A percentile compares a stretch with the other conserved stretches of the same genome.
Conservation (phyloP, 2,888 invertebrate genomes). For the Xanthia icteritia region DNA sequence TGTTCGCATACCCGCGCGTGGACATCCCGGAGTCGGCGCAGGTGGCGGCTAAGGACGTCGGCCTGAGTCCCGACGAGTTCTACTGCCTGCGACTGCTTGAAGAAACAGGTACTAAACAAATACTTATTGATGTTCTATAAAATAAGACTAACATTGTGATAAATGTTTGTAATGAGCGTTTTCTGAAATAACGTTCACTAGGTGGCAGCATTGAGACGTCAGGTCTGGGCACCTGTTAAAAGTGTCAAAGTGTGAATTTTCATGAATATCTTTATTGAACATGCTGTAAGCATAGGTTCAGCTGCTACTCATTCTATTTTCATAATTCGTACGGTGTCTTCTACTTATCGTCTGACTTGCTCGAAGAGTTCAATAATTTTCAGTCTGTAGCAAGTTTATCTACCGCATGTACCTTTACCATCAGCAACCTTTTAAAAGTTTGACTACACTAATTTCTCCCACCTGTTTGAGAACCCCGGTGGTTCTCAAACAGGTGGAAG, state of each 20-base stretch:
- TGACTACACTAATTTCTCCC: background rate
- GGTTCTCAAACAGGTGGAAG: background rate
- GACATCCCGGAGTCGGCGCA: constrained; percentile 94
- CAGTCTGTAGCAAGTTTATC: background rate
- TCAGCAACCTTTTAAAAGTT: background rate
- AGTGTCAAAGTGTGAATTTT: no score
- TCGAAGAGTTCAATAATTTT: background rate
- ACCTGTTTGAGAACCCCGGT: no score
- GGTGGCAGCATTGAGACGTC: no score
- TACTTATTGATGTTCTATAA: background rate
- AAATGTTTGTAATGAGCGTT: background rate
- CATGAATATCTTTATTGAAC: no score
- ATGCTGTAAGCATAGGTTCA: background rate
- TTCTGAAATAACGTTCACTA: no score
- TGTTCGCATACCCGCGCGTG: constrained; percentile 97
- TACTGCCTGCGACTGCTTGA: constrained; percentile 96
- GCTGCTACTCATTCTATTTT: background rate
- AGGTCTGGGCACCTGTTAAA: no score
- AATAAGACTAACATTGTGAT: background rate
- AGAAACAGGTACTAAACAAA: constrained; percentile 86
- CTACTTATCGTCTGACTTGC: background rate
- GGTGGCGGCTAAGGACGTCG: constrained; percentile 91
- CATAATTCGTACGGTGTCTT: background rate
- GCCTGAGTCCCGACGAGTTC: constrained; percentile 94
- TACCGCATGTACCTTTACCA: background rate